Conservation (phyloP, 2,797 vertebrate genomes). For the Cryptoprocta ferox region DNA sequence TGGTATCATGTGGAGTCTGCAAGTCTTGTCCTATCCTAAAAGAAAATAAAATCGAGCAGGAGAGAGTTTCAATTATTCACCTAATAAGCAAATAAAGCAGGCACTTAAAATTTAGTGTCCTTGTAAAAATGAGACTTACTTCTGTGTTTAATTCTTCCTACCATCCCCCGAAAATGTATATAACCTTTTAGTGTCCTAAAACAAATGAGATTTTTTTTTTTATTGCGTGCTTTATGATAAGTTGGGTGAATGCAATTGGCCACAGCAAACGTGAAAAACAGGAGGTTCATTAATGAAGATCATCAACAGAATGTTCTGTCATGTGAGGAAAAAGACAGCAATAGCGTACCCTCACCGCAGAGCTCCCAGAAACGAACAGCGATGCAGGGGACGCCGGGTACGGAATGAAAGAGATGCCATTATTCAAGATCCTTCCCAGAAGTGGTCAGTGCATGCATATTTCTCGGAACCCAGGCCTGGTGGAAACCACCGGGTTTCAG, state of each 20-base stretch:
- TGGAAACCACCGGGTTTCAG: fast-evolving
- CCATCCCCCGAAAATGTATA: not conserved
- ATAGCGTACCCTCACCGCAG: fast-evolving
- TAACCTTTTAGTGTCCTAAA: not conserved
- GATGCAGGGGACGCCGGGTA: fast-evolving
- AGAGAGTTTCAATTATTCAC: not conserved
- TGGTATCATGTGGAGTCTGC: not conserved
- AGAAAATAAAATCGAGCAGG: not conserved
- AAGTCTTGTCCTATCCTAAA: not conserved
- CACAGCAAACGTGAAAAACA: not conserved
- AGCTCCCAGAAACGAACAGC: not conserved
- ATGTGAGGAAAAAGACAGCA: not conserved
- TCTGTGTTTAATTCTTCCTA: not conserved
- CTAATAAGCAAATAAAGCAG: conserved; percentile 2
- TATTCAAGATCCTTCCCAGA: not conserved
- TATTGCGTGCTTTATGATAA: not conserved
- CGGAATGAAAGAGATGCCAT: fast-evolving
- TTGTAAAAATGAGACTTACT: not conserved
- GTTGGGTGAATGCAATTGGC: not conserved
- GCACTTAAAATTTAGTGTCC: not conserved
- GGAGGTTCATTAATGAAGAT: not conserved
- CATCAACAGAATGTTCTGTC: not conserved
- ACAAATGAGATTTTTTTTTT: not conserved
- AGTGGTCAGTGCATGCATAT: fast-evolving
- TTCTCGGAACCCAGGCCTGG: not conserved